Conservation (phyloP, 2,888 invertebrate species). For the Ariolimax columbianus region DNA sequence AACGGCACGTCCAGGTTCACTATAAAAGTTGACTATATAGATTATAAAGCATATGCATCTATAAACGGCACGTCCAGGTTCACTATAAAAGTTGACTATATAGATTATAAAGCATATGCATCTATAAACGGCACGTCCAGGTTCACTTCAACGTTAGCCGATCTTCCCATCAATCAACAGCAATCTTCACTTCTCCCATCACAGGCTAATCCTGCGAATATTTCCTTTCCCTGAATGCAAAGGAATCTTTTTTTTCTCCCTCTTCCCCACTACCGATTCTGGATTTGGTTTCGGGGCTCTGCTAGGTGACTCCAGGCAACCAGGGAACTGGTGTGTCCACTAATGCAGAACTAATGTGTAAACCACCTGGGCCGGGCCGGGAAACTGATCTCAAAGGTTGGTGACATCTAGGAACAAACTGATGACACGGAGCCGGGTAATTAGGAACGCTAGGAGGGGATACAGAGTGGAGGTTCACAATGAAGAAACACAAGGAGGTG, state of each 20-base stretch:
- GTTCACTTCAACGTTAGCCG: neutral
- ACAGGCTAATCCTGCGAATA: neutral
- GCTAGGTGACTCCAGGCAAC: slow-evolving; percentile 13
- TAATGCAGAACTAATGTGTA: slow-evolving; percentile 46
- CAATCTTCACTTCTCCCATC: neutral
- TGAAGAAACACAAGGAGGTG: slow-evolving; percentile 15
- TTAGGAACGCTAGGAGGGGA: neutral
- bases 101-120: too few species aligned
- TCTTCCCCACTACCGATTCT: neutral
- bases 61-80: too few species aligned
- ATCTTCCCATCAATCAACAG: neutral
- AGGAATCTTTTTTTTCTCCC: slow-evolving; percentile 17
- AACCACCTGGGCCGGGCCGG: slow-evolving; percentile 3
- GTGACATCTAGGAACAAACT: slow-evolving; percentile 32
- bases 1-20: too few species aligned
- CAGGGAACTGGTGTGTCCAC: slow-evolving; percentile 10
- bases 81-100: too few species aligned
- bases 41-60: too few species aligned
- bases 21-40: too few species aligned
- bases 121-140: neutral
- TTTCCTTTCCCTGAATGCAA: slow-evolving; percentile 19
- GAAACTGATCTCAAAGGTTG: slow-evolving; percentile 34
- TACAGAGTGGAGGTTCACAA: neutral
- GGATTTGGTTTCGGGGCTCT: neutral
- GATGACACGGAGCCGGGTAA: slow-evolving; percentile 21